Evolutionary conservation across 2,888 invertebrate genomes (phyloP).

Genomic region (Cantharis rustica): DNA sequence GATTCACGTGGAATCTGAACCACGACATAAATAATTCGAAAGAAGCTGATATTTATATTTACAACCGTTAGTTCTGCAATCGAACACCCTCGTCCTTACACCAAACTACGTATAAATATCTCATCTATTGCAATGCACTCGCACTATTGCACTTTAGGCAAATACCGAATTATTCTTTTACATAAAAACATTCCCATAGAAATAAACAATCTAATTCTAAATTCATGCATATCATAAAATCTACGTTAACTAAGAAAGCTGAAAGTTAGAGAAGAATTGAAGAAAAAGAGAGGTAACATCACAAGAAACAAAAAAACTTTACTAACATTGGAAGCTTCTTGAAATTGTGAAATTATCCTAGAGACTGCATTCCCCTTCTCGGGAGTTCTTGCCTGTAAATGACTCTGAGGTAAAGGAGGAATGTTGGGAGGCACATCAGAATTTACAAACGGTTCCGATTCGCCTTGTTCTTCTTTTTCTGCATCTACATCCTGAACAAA

Average conservation of each 20-base stretch:
- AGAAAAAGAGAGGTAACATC: constrained; percentile 16
- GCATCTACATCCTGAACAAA: constrained; percentile 47
- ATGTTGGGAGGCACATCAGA: constrained; percentile 52
- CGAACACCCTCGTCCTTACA: background rate
- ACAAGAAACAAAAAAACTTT: constrained; percentile 41
- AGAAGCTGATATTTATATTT: background rate
- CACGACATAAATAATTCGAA: background rate
- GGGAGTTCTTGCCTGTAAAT: constrained; percentile 48
- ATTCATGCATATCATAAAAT: background rate
- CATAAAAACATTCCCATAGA: background rate
- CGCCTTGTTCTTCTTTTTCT: constrained; percentile 44
- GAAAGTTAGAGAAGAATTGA: background rate
- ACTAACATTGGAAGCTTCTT: constrained; percentile 52
- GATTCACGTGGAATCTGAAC: background rate
- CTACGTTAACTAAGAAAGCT: background rate
- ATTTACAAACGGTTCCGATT: constrained; percentile 34
- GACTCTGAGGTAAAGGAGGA: constrained; percentile 54
- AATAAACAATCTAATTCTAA: background rate
- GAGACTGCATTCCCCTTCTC: constrained; percentile 52
- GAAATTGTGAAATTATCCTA: constrained; percentile 56
- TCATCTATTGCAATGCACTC: no score
- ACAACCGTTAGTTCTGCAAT: no score
- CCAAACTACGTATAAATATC: background rate
- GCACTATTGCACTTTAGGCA: no score
- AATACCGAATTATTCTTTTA: background rate